Percentiles rank a stretch among this genome's conserved stretches.
These are phyloP conservation scores for Aleiodes sp. DNA, from an alignment of 1,140 invertebrate species.

Conservation along the genomic window DNA sequence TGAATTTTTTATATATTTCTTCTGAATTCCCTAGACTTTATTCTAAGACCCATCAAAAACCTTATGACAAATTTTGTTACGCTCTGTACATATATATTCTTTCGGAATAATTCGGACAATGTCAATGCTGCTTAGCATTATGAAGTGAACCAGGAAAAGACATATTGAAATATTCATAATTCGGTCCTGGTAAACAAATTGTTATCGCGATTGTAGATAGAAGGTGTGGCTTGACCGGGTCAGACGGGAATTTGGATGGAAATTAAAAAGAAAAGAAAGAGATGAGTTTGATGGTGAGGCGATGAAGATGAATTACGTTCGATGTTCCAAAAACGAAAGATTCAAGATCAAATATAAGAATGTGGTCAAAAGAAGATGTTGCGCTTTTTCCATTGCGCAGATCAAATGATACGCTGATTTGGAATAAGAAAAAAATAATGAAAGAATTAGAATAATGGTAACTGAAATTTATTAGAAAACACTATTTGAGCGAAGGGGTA, in stretches of 20 bases:
- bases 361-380: conserved; percentile 39
- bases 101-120: conserved; percentile 3
- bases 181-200: conserved; percentile 43
- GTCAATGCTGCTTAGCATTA: conserved; percentile 24
- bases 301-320: conserved; percentile 33
- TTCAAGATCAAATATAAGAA: conserved; percentile 17
- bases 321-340: conserved; percentile 33
- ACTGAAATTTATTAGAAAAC: conserved; percentile 19
- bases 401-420: conserved; percentile 39
- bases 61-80: too few species aligned
- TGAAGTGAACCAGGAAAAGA: conserved; percentile 13
- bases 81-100: background rate
- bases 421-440: conserved; percentile 9
- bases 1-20: too few species aligned
- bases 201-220: conserved; percentile 46
- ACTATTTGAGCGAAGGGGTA: conserved; percentile 27
- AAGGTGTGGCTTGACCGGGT: conserved; percentile 34
- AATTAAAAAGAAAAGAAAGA: background rate
- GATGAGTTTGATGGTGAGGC: conserved; percentile 5
- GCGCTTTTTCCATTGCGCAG: conserved; percentile 43
- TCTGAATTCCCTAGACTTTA: too few species aligned
- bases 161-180: conserved; percentile 28
- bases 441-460: conserved; percentile 13
- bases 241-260: conserved; percentile 20
- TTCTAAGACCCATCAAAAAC: too few species aligned